Percentiles rank a stretch among this genome's conserved stretches.
Evolutionary conservation across 2,797 vertebrate species (phyloP).

Genomic region (Ambastaia sidthimunki): DNA sequence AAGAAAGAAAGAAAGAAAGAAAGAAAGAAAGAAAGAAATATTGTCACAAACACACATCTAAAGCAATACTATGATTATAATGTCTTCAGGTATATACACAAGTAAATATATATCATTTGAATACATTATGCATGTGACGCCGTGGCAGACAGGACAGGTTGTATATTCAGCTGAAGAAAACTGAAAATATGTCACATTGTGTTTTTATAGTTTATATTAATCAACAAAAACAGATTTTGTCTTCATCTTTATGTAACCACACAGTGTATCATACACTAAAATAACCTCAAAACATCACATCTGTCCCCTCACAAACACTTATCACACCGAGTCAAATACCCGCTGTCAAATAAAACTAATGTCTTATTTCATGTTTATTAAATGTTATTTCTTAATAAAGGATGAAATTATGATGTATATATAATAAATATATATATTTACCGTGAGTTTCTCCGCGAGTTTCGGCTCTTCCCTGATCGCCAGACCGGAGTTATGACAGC

Average conservation of each 20-base stretch:
- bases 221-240: no score
- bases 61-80: neutral
- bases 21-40: neutral
- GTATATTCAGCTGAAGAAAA: neutral
- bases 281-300: neutral
- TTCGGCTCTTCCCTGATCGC: neutral
- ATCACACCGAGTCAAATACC: neutral
- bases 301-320: neutral
- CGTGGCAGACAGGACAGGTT: neutral
- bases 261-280: neutral
- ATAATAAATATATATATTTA: neutral
- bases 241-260: neutral
- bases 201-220: no score
- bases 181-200: neutral
- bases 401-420: neutral
- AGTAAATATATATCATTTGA: neutral
- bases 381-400: neutral
- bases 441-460: constrained; percentile 11
- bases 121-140: neutral
- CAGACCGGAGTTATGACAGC: constrained; percentile 4
- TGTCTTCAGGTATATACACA: neutral
- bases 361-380: neutral
- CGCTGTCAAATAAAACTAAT: neutral
- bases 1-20: neutral
- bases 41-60: neutral